phyloP scores from a whole-genome alignment of 2,888 invertebrate species.

The Eurytoma adleriae region DNA sequence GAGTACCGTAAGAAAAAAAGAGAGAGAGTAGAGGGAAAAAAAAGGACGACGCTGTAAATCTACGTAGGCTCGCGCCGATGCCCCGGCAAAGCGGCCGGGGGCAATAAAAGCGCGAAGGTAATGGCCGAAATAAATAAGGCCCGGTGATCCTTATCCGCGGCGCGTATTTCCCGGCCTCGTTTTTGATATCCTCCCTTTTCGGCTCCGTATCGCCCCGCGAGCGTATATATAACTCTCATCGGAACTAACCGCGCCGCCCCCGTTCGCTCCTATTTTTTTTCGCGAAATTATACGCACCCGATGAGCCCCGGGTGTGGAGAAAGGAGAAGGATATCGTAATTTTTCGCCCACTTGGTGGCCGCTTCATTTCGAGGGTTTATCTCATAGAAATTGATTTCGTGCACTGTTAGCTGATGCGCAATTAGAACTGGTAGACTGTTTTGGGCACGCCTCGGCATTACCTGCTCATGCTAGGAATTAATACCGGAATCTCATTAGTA shows the following conservation, averaged over 20 bases:
- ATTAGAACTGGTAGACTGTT: too few species aligned
- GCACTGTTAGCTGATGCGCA: too few species aligned
- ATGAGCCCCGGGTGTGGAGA: too few species aligned
- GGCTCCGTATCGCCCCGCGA: neutral
- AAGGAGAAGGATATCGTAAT: neutral
- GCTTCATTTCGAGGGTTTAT: too few species aligned
- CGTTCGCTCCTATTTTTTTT: neutral
- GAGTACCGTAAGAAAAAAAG: neutral
- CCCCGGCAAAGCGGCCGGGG: conserved; percentile 25
- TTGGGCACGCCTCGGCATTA: too few species aligned
- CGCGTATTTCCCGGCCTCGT: neutral
- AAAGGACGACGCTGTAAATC: conserved; percentile 29
- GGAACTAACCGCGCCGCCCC: neutral
- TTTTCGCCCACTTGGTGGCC: neutral
- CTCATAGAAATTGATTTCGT: too few species aligned
- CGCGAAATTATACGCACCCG: neutral
- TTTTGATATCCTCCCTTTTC: conserved; percentile 13
- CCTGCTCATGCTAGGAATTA: too few species aligned
- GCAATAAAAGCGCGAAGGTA: conserved; percentile 34
- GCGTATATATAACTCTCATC: conserved; percentile 4
- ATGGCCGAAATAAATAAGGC: conserved; percentile 31
- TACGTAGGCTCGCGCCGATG: conserved; percentile 13
- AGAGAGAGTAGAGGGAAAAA: neutral
- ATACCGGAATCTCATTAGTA: too few species aligned
- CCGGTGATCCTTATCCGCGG: neutral